Base-by-base conservation (phyloP, 2,888 invertebrate genomes). In the Cyaniris semiargus region DNA sequence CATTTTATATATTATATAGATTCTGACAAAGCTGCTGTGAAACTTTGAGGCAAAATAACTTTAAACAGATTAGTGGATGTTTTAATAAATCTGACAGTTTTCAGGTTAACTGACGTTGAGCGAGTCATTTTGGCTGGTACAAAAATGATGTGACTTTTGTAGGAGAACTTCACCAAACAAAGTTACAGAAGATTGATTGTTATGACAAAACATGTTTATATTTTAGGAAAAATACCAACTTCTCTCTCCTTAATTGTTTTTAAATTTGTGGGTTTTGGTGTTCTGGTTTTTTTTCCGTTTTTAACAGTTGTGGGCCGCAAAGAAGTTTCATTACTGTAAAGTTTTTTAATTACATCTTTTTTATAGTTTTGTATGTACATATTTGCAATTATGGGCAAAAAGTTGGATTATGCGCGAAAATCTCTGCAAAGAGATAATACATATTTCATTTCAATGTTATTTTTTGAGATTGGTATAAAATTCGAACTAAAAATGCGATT, bases 61-160 rank as follows among this genome's bases (percentile, higher is more conserved):
- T 18, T 53, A 18, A 53, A 53, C 53, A 5, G 18, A 53, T 44
- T 18, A 53, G 53, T 27, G 15, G 27, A 27, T 66, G 66, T 13
- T 66, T 18, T 66, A 23, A 60, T 66, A 15, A 66, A 31, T 66
- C 66, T 66, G 66, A 4, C 31, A 27, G 31, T 66, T 66, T 66
- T 66, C 66, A 66, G 66, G 66, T 66, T 66, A 31, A 27, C 66
- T 66, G 27, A 66, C 27, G 66, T 66, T 66, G 66, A 66, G 66
- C 66, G 66, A 66, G 66, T 66, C 66, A 66, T 66, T 66, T 66
- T 66, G 66, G 66, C 66, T 31, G 66, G 66, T 66, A 66, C 66
- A 66, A 27, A 31, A 66, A 27, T 66, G 66, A 66, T 31, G 66
- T 66, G 27, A 66, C 66, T 66, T 66, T 66, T 66, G 66, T 66